Evolutionary conservation across 2,797 vertebrate species (phyloP), one percentile per base, ranked within the genome.

Genomic region (Peromyscus attwateri): DNA sequence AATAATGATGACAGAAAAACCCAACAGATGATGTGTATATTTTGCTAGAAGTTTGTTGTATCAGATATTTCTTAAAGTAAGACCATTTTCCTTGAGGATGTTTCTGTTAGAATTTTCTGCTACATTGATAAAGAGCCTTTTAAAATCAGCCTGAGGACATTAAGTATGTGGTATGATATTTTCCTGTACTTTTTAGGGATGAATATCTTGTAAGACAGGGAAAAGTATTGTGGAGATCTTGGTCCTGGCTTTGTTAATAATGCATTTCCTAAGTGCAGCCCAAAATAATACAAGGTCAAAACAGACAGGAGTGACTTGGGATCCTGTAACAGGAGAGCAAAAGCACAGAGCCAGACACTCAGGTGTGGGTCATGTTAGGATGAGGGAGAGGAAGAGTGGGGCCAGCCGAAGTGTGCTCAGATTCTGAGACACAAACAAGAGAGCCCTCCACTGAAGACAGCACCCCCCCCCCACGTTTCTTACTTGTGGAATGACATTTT

Each of bases 71-170:
- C 83, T 71, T 75, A 19, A 88, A 81, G 68, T 71, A 95, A 84
- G 49, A 46, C 0, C 3, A 71, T 77, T 91, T 93, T 75, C 49
- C 13, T 85, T 29, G 10, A 27, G 87, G 71, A 92, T 70, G 84
- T 52, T 87, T 96, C 55, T 89, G 82, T 89, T 34, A 84, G 66
- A 96, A 96, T 57, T 91, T 94, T 70, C 70, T 92, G 49, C 73
- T 88, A 7, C 70, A 29, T 31, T 60, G 34, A 71, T 85, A 83
- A 95, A 27, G 66, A n/a, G 40, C 12, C 60, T 29, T 55, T 76
- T 70, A 34, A 89, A 95, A 91, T 93, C 17, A 94, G 37, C 19
- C 25, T 85, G 37, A 79, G 29, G 68, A 88, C 37, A 89, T 79
- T 71, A 95, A 80, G 27, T 14, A 88, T 11, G 1, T 17, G 81